Conservation (phyloP, 2,113 vertebrate genomes). For the Bungarus multicinctus region DNA sequence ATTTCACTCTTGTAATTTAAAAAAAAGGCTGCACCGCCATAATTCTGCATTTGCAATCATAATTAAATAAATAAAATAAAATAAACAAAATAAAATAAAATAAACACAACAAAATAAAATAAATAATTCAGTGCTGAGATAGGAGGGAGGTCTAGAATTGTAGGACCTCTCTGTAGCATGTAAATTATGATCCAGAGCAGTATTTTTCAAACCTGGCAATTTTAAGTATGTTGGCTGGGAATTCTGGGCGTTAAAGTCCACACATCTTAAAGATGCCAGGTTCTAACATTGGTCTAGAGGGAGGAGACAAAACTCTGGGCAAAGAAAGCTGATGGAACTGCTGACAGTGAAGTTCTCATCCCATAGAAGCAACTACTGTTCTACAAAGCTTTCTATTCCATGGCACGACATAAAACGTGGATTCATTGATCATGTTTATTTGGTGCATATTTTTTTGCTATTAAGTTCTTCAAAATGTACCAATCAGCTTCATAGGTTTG, state of each 20-base stretch:
- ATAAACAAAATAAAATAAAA: too few relatives aligned
- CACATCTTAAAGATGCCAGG: neutral
- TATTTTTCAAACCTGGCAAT: neutral
- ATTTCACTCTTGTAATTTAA: neutral
- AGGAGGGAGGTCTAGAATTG: neutral
- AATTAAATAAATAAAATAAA: too few relatives aligned
- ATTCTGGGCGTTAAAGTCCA: neutral
- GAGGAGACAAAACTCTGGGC: neutral
- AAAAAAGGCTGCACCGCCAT: neutral
- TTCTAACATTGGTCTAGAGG: neutral
- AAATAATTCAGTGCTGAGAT: neutral
- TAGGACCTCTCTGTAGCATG: neutral
- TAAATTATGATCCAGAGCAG: neutral
- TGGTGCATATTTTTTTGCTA: constrained; percentile 28
- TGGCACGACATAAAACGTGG: constrained; percentile 12
- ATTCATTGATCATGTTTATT: neutral
- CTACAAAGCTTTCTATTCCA: neutral
- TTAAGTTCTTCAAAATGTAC: constrained; percentile 20
- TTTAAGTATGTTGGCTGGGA: neutral
- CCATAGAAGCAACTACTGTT: neutral
- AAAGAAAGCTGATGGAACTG: neutral
- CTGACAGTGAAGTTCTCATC: neutral
- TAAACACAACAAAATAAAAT: too few relatives aligned
- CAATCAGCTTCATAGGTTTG: constrained; percentile 16
- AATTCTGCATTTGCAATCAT: neutral